A percentile compares a stretch with the other conserved stretches of the same genome.
Evolutionary conservation across 2,888 invertebrate species (phyloP).

Genomic region (Dinocampus coccinellae): DNA sequence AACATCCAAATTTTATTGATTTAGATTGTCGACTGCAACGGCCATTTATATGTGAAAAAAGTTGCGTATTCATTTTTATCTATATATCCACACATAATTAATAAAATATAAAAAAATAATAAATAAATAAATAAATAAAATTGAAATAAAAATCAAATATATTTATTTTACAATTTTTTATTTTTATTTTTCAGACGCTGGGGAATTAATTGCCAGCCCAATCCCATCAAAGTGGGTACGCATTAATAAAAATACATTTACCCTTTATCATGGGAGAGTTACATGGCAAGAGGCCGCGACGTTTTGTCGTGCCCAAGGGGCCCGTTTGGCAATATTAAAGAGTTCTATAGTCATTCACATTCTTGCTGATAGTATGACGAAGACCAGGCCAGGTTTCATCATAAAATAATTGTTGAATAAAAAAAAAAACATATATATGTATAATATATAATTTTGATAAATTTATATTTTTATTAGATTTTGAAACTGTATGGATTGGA

Average conservation of each 20-base stretch:
- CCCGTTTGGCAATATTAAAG: constrained; percentile 70
- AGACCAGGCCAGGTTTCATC: constrained; percentile 49
- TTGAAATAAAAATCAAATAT: background rate
- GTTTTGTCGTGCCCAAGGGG: constrained; percentile 70
- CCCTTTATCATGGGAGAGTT: constrained; percentile 68
- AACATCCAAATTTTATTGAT: constrained; percentile 72
- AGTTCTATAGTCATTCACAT: constrained; percentile 66
- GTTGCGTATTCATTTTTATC: constrained; percentile 51
- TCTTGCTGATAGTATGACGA: constrained; percentile 50
- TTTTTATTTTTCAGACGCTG: constrained; percentile 44
- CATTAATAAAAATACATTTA: constrained; percentile 65
- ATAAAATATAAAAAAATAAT: background rate
- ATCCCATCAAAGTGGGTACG: constrained; percentile 51
- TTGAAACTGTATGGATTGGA: constrained; percentile 73
- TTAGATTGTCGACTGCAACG: constrained; percentile 71
- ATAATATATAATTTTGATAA: background rate
- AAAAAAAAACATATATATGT: background rate
- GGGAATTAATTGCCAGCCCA: constrained; percentile 44
- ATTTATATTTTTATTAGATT: constrained; percentile 47
- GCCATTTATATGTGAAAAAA: constrained; percentile 71
- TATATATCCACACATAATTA: background rate
- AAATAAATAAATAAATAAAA: background rate
- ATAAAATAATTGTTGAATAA: background rate
- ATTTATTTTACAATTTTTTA: no score
- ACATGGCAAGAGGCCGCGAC: constrained; percentile 72